phyloP scores from a whole-genome alignment of 23 tunicate genomes.

The Trididemnum miniatum region DNA sequence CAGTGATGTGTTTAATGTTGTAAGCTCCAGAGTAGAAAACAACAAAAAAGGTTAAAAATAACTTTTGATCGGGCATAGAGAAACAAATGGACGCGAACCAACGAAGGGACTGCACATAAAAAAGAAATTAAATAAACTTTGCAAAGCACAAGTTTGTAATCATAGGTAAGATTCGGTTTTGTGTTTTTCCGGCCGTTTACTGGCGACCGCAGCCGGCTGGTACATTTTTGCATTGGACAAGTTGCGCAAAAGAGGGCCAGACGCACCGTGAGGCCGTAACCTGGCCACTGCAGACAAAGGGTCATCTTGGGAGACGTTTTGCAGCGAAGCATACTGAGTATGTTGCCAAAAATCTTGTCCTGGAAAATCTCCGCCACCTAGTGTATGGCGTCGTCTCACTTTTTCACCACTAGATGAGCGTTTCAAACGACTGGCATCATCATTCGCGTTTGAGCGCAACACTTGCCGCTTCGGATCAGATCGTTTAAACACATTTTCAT shows the following conservation, averaged over 20 bases:
- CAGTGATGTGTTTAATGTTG: no score
- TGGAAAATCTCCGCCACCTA: constrained; percentile 53
- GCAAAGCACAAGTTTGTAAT: no score
- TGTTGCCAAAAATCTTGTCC: constrained; percentile 41
- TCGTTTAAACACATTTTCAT: constrained; percentile 76
- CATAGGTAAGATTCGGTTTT: neutral
- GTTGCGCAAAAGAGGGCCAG: neutral
- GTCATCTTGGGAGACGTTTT: constrained; percentile 16
- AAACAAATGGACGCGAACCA: no score
- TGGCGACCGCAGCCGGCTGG: neutral
- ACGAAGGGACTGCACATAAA: no score
- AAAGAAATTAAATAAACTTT: no score
- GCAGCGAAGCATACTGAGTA: constrained; percentile 34
- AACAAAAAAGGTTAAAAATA: no score
- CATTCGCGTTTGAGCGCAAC: constrained; percentile 1
- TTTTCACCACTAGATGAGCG: constrained; percentile 27
- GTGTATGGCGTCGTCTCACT: constrained; percentile 61
- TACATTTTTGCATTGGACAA: neutral
- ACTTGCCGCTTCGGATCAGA: constrained; percentile 71
- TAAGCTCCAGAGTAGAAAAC: no score
- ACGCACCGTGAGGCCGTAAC: neutral
- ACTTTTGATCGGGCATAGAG: no score
- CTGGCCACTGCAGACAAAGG: constrained; percentile 20
- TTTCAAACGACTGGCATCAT: neutral
- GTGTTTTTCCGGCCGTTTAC: neutral